Conservation (phyloP, 2,888 invertebrate species). For the Lasioglossum leucozonium region DNA sequence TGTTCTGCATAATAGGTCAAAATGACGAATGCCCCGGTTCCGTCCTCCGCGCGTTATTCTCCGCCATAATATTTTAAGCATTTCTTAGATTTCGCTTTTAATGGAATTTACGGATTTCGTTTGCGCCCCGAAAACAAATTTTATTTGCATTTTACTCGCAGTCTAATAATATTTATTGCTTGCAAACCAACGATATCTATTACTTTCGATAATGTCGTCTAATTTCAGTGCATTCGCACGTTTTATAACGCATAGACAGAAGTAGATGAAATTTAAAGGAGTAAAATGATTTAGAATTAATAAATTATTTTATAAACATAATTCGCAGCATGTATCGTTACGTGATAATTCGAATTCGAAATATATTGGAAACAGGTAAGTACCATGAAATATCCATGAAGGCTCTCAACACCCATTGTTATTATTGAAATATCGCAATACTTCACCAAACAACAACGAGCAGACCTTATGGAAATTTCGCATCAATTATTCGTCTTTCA, state of each 20-base stretch:
- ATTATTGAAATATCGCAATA: neutral
- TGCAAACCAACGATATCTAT: neutral
- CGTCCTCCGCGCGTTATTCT: constrained; percentile 4
- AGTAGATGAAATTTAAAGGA: too few relatives aligned
- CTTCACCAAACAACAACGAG: neutral
- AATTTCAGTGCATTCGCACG: neutral
- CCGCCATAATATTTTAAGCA: neutral
- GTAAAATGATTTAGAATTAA: neutral
- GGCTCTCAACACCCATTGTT: neutral
- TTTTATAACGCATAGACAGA: neutral
- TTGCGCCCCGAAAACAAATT: neutral
- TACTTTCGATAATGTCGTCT: neutral
- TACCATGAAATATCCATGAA: neutral
- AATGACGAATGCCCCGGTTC: constrained; percentile 38
- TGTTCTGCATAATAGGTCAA: constrained; percentile 36
- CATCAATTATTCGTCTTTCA: constrained; percentile 2
- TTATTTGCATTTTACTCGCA: neutral
- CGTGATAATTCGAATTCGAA: neutral
- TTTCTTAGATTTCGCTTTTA: neutral
- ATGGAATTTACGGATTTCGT: neutral
- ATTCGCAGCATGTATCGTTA: neutral
- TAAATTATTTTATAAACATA: neutral
- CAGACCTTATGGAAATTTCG: neutral
- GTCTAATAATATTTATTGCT: too few relatives aligned
- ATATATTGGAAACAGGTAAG: neutral